phyloP scores from a whole-genome alignment of 2,888 invertebrate genomes.

The Sarcophaga subvicina region DNA sequence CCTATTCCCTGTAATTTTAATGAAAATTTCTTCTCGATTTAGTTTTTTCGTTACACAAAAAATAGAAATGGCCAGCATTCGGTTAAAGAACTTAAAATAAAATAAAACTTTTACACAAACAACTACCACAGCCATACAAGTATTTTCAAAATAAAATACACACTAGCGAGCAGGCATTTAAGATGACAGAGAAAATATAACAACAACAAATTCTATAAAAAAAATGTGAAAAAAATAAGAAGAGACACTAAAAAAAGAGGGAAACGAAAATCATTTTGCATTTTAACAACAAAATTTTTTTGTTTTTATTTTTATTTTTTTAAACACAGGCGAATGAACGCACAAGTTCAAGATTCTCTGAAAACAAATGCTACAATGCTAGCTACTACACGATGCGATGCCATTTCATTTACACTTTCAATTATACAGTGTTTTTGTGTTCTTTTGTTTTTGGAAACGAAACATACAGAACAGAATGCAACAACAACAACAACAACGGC shows the following conservation, averaged over 20 bases:
- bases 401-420: conserved; percentile 9
- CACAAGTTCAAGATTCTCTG: conserved; percentile 79
- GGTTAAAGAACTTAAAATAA: no score
- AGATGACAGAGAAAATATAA: background rate
- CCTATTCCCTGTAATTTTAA: no score
- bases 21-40: no score
- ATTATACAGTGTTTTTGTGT: conserved; percentile 14
- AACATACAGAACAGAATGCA: conserved; percentile 22
- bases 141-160: background rate
- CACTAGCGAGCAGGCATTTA: background rate
- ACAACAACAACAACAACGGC: background rate
- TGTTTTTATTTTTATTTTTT: conserved; percentile 43
- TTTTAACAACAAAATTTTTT: conserved; percentile 29
- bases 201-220: background rate
- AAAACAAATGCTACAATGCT: conserved; percentile 17
- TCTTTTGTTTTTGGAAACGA: background rate
- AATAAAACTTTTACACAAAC: no score
- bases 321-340: conserved; percentile 70
- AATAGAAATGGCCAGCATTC: no score
- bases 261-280: conserved; percentile 50
- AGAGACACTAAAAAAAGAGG: conserved; percentile 16
- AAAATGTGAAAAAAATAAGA: conserved; percentile 2
- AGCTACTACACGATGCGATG: background rate
- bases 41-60: no score
- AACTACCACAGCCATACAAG: background rate